These are phyloP conservation scores for Saguinus imperator DNA, from an alignment of 2,113 vertebrate genomes.

Conservation along the genomic window DNA sequence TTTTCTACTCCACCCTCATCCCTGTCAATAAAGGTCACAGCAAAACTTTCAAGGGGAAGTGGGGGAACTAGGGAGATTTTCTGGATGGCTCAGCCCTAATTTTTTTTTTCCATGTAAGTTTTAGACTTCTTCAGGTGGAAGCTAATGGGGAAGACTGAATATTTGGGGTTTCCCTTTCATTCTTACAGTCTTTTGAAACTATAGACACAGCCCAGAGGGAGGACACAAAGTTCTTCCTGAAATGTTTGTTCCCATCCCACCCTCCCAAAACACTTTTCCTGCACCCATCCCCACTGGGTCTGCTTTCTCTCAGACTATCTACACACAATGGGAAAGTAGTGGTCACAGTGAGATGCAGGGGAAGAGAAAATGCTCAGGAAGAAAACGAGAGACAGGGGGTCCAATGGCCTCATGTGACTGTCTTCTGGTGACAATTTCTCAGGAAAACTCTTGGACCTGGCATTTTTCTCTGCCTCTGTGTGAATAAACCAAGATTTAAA, in stretches of 20 bases:
- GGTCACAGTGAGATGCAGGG: neutral
- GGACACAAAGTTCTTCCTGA: neutral
- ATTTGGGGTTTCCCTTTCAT: neutral
- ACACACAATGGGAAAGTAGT: neutral
- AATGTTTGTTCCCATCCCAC: neutral
- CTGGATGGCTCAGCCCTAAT: neutral
- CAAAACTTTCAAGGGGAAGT: neutral
- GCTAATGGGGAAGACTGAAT: neutral
- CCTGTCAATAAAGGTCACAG: neutral
- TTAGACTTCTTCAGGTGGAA: neutral
- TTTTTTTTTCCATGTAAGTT: neutral
- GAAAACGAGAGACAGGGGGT: neutral
- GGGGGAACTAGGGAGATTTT: neutral
- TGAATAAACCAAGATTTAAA: neutral
- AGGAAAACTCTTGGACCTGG: constrained; percentile 14
- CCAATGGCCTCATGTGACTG: neutral
- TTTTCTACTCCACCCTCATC: neutral
- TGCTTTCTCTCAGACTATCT: neutral
- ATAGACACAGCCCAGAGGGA: neutral
- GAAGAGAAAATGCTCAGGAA: neutral
- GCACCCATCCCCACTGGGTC: neutral
- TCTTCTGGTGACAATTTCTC: constrained; percentile 40
- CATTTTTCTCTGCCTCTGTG: constrained; percentile 37
- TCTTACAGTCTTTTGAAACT: neutral
- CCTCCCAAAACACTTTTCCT: neutral